Conservation (phyloP, 2,113 vertebrate genomes). For the Naja naja region DNA sequence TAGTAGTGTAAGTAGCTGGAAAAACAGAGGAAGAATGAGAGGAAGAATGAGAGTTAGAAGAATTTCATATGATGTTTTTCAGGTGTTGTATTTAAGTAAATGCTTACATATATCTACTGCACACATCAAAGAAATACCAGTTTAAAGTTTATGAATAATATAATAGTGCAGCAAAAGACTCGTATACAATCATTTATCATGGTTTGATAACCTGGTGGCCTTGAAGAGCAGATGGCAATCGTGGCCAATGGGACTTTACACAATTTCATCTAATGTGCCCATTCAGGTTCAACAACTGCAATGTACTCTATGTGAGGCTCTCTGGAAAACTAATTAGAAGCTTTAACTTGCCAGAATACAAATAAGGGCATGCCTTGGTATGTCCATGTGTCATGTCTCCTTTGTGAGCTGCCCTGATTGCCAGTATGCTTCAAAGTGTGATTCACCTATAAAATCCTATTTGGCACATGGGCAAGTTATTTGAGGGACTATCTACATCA, state of each 20-base stretch:
- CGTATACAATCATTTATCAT: background rate
- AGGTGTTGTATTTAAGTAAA: background rate
- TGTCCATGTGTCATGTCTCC: background rate
- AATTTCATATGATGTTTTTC: background rate
- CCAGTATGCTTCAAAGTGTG: background rate
- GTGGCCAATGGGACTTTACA: background rate
- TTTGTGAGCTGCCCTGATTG: background rate
- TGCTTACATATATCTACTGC: background rate
- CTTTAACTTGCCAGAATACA: background rate
- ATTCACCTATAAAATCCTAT: background rate
- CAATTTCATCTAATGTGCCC: background rate
- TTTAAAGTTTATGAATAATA: background rate
- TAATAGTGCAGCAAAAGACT: background rate
- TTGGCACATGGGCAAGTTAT: background rate
- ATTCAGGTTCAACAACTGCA: background rate
- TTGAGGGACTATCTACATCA: background rate
- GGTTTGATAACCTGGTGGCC: background rate
- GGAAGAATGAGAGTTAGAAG: background rate
- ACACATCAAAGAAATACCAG: background rate
- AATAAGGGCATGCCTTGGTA: background rate
- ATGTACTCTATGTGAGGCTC: background rate
- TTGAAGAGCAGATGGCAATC: background rate
- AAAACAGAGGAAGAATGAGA: constrained; percentile 40
- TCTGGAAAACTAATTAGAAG: background rate
- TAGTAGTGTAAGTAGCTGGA: constrained; percentile 32